Conservation (phyloP, 2,113 vertebrate species). For the Ptyas mucosa region DNA sequence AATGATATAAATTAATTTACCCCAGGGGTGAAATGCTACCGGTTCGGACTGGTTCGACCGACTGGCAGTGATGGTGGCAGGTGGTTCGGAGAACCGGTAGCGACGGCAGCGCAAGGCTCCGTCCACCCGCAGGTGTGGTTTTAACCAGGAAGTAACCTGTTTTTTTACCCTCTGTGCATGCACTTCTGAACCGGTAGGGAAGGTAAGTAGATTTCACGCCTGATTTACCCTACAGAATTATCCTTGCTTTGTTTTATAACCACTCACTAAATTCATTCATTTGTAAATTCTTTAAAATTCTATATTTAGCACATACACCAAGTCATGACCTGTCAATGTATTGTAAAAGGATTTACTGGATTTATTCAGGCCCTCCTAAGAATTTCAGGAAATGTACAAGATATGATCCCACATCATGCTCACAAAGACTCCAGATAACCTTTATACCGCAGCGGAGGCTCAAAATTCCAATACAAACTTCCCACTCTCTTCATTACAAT, state of each 20-base stretch:
- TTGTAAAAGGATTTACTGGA: background rate
- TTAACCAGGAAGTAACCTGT: too few relatives aligned
- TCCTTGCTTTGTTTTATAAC: background rate
- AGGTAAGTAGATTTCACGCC: too few relatives aligned
- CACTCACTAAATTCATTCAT: background rate
- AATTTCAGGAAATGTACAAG: background rate
- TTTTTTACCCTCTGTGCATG: too few relatives aligned
- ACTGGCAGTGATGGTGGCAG: too few relatives aligned
- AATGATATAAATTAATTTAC: background rate
- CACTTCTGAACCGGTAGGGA: too few relatives aligned
- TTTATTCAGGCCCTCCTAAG: background rate
- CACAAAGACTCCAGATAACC: background rate
- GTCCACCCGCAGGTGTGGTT: too few relatives aligned
- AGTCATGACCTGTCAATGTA: background rate
- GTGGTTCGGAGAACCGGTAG: too few relatives aligned
- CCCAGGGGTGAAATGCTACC: too few relatives aligned
- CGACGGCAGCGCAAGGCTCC: too few relatives aligned
- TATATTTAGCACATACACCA: background rate
- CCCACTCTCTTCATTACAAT: background rate
- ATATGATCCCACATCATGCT: background rate
- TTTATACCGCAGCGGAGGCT: background rate
- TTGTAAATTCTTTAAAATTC: background rate
- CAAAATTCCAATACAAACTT: background rate
- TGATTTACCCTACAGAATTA: background rate
- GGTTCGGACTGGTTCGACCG: too few relatives aligned